Evolutionary conservation across 2,113 vertebrate genomes (phyloP).

Genomic region (Cyprinus carpio): DNA sequence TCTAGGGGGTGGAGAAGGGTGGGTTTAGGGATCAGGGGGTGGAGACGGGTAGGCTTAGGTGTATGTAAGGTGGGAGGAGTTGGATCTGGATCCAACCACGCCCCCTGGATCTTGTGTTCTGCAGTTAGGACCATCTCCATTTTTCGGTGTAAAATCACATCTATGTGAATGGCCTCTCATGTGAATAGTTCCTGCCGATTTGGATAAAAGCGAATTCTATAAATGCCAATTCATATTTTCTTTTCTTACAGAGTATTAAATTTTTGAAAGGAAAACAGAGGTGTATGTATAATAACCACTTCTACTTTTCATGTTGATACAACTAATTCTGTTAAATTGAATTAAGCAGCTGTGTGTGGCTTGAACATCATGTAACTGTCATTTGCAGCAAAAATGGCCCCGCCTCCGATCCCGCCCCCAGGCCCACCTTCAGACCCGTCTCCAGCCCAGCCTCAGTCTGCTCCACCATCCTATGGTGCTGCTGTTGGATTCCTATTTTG

Average conservation of each 20-base stretch:
- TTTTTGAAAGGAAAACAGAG: constrained; percentile 68
- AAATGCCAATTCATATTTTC: not conserved
- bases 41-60: no score
- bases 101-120: no score
- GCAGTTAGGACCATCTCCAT: no score
- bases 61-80: no score
- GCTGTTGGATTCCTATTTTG: constrained; percentile 67
- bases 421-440: constrained; percentile 32
- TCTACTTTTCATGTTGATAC: not conserved
- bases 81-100: no score
- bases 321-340: not conserved
- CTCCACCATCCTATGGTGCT: constrained; percentile 39
- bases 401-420: constrained; percentile 40
- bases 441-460: not conserved
- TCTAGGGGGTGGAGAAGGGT: no score
- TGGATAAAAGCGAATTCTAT: not conserved
- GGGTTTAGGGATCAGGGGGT: no score
- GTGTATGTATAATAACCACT: constrained; percentile 62
- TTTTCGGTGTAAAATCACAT: not conserved
- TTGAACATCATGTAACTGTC: not conserved
- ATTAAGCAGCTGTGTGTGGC: not conserved
- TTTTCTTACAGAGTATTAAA: constrained; percentile 68
- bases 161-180: not conserved
- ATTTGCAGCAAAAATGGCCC: constrained; percentile 59
- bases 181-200: not conserved